Evolutionary conservation across 2,113 vertebrate species (phyloP).

Genomic region (Scolopax mira): DNA sequence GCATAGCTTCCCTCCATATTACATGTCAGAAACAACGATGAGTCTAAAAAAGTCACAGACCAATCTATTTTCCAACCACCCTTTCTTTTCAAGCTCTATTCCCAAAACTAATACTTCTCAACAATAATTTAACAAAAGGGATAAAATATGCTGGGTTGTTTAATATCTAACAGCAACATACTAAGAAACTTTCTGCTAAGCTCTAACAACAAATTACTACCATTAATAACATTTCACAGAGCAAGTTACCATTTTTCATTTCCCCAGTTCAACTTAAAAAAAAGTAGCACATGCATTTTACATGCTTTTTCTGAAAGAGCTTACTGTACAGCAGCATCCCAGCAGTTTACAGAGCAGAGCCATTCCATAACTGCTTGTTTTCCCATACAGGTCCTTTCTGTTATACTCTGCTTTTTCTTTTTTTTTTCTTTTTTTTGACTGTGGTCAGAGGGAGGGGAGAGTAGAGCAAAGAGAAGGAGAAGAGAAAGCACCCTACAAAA

Average conservation of each 20-base stretch:
- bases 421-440: not conserved
- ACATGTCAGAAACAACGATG: not conserved
- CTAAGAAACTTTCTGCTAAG: not conserved
- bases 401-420: not conserved
- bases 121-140: not conserved
- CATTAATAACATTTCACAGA: not conserved
- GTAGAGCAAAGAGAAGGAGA: not conserved
- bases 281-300: not conserved
- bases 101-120: not conserved
- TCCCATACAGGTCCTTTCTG: not conserved
- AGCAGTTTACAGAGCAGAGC: not conserved
- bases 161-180: not conserved
- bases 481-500: not conserved
- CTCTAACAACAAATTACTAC: not conserved
- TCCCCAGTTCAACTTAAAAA: not conserved
- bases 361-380: not conserved
- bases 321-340: slow-evolving; percentile 12
- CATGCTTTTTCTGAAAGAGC: not conserved
- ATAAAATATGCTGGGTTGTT: not conserved
- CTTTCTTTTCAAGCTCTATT: not conserved
- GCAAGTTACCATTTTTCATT: not conserved
- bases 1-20: not conserved
- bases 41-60: not conserved
- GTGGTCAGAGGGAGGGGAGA: not conserved
- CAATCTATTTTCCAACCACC: not conserved